A percentile compares a stretch with the other conserved stretches of the same genome.
phyloP scores from a whole-genome alignment of 1,140 invertebrate genomes.

The Lordiphosa stackelbergi region DNA sequence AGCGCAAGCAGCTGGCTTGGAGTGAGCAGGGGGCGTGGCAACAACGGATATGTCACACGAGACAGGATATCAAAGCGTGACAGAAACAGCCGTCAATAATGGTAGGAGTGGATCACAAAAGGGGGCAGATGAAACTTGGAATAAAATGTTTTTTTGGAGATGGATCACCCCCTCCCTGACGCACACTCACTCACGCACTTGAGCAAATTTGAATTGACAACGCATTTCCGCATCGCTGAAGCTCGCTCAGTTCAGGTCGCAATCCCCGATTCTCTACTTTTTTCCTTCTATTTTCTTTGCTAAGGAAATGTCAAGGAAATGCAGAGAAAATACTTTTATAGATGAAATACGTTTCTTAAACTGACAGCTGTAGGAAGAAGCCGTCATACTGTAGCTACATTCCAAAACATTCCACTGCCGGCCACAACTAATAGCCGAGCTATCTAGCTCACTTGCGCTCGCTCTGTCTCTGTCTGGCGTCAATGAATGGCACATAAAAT shows the following conservation, averaged over 20 bases:
- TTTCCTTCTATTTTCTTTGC: constrained; percentile 10
- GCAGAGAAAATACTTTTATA: constrained; percentile 59
- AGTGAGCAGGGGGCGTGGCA: constrained; percentile 7
- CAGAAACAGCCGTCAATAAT: constrained; percentile 39
- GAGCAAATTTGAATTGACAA: constrained; percentile 64
- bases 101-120: constrained; percentile 18
- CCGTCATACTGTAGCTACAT: background rate
- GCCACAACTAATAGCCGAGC: constrained; percentile 52
- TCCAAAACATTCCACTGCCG: constrained; percentile 30
- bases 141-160: background rate
- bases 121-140: constrained; percentile 6
- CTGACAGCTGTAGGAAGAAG: constrained; percentile 58
- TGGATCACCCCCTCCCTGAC: constrained; percentile 4
- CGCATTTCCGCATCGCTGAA: constrained; percentile 63
- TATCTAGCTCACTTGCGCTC: constrained; percentile 3
- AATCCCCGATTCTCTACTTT: constrained; percentile 3
- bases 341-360: constrained; percentile 39
- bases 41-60: constrained; percentile 60
- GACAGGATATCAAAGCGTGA: constrained; percentile 65
- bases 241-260: constrained; percentile 8
- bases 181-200: constrained; percentile 11
- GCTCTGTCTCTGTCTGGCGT: constrained; percentile 24
- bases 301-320: constrained; percentile 62
- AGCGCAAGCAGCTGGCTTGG: constrained; percentile 34
- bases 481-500: constrained; percentile 58